Percentiles rank a stretch among this genome's conserved stretches.
phyloP scores from a whole-genome alignment of 1,140 invertebrate genomes.

The Ruditapes philippinarum region DNA sequence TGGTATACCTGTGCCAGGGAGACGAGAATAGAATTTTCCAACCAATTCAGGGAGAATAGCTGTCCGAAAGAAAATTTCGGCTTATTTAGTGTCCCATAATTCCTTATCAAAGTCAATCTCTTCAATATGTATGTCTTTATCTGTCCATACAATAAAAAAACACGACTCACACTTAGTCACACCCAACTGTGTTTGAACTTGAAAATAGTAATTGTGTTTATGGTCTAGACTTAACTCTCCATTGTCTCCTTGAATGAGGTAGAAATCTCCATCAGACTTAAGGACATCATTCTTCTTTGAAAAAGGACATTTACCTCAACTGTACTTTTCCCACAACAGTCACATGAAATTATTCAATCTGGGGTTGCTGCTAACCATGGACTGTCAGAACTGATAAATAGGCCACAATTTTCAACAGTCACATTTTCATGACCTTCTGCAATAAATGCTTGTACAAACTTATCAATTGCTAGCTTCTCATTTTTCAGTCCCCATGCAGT shows the following conservation, averaged over 20 bases:
- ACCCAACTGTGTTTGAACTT: conserved; percentile 52
- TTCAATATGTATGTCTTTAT: conserved; percentile 16
- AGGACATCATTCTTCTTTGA: background rate
- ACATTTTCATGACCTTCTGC: background rate
- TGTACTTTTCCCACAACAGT: conserved; percentile 25
- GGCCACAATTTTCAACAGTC: background rate
- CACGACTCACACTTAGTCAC: conserved; percentile 8
- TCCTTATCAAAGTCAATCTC: conserved; percentile 34
- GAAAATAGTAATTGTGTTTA: conserved; percentile 55
- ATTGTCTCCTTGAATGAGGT: background rate
- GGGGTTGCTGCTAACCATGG: conserved; percentile 28
- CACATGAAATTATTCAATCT: conserved; percentile 35
- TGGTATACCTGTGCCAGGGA: background rate
- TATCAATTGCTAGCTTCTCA: background rate
- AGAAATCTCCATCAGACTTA: too few relatives aligned
- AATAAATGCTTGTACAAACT: background rate
- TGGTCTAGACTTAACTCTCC: background rate
- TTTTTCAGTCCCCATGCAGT: conserved; percentile 39
- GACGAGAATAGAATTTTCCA: conserved; percentile 31
- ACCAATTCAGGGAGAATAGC: conserved; percentile 56
- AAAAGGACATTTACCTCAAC: conserved; percentile 52
- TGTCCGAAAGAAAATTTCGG: too few relatives aligned
- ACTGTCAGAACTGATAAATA: background rate
- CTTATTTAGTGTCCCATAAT: too few relatives aligned
- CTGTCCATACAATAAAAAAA: conserved; percentile 57